Base-by-base conservation (phyloP, 2,888 invertebrate genomes). In the Choristoneura rosaceana region DNA sequence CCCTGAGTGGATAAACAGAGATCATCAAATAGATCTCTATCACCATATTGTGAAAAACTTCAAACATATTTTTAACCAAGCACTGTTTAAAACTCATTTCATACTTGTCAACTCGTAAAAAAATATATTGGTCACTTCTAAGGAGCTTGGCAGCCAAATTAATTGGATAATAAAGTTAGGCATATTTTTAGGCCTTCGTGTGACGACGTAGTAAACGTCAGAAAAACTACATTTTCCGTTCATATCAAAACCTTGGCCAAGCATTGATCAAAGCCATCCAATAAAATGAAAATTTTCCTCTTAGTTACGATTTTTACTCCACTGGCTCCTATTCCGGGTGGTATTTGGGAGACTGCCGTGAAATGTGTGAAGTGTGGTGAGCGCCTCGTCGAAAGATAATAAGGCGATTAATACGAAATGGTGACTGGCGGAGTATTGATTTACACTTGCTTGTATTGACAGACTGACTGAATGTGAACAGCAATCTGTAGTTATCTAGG, bases 151-250 rank as follows among this genome's bases (percentile, higher is more conserved):
- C 10, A 9, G 43, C n/a, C 12, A 45, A 50, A 50, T n/a, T 38
- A 52, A 62, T 33, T 52, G 52, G 65, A 9, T 62, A 43, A 62
- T 55, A 69, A 62, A 69, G 7, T 25, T 17, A 25, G 38, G 52
- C 62, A 62, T 63, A 25, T 55, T 67, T 65, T 63, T 15, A 69
- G 52, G 33, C 17, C 34, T 69, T 63, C 69, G 69, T 69, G 69
- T 1, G 17, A 8, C 34, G 34, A n/a, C 17, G 69, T 38, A 45
- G 62, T 63, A 63, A 70, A 70, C 17, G 63, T 70, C 58, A 58
- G 43, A 34, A 8, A 43, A 45, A 47, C 38, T 45, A 34, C 34
- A 5, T 1, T 64, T 63, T 8, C 38, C 69, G n/a, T 70, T 41
- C 41, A 69, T 69, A 61, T 62, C 52, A 14, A 60, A 50, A 38